phyloP scores from a whole-genome alignment of 2,113 vertebrate species.

The Apteryx owenii region DNA sequence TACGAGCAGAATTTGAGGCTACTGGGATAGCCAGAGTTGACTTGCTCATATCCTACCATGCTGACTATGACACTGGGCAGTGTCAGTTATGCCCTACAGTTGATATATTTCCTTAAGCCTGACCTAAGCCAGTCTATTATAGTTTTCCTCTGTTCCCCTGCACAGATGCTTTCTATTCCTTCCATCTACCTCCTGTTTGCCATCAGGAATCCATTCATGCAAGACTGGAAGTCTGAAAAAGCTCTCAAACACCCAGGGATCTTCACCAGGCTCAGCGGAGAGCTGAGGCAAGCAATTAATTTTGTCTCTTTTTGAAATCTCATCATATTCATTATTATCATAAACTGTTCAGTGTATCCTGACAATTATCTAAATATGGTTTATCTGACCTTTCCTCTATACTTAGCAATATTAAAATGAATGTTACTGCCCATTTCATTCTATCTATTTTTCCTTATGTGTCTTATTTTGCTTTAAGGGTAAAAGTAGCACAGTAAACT shows the following conservation, averaged over 20 bases:
- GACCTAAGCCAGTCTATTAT: neutral
- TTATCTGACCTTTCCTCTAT: neutral
- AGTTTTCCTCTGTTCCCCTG: neutral
- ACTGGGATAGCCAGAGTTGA: neutral
- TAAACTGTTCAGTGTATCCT: neutral
- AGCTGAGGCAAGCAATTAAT: neutral
- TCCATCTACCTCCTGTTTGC: neutral
- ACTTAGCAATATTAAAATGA: neutral
- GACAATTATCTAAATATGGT: neutral
- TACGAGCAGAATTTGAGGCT: neutral
- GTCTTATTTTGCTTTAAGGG: neutral
- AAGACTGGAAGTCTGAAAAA: neutral
- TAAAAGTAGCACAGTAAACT: neutral
- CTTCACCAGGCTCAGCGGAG: neutral
- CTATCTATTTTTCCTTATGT: neutral
- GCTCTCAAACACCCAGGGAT: neutral
- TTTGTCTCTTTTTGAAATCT: neutral
- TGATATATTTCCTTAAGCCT: neutral
- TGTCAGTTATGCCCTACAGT: neutral
- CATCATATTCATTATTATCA: neutral
- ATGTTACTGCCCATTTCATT: neutral
- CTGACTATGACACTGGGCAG: neutral
- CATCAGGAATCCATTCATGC: neutral
- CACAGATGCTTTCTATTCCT: neutral
- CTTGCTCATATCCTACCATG: neutral